Base-by-base conservation (phyloP, 1,140 invertebrate genomes). In the Papilio machaon region DNA sequence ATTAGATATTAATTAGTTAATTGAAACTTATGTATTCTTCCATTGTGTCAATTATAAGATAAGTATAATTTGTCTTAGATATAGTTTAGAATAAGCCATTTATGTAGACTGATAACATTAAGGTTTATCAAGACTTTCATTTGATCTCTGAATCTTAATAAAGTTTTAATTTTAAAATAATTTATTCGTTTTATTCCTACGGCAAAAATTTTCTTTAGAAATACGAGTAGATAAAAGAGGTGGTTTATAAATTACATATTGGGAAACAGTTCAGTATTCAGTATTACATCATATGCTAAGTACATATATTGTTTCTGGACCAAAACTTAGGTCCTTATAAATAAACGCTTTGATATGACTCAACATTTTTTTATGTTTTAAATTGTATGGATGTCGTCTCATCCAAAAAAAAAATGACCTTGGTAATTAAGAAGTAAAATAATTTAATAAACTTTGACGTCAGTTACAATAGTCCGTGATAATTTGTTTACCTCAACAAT, bases 91-190 rank as follows among this genome's bases (percentile, higher is more conserved):
- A 43, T 84, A 85, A 82, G 85, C 83, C 84, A 87, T 83, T 85
- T 85, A 82, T 85, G 82, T 88, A 88, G 91, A 92, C 90, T 93
- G 91, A 91, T 91, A 86, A 81, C 85, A 73, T 88, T 93, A 93
- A 92, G 88, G 83, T 90, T 85, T 84, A 84, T 85, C 86, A 94
- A 91, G 91, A 94, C 92, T 94, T 94, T 94, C 92, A 85, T 92
- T 94, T 94, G 93, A 94, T 94, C 93, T 94, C 93, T 86, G 89
- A 87, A 85, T 91, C 85, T 91, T 89, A 93, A 91, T 93, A 91
- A 93, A 92, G 86, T 87, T 87, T 67, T 60, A 88, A 82, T 83
- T 85, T 83, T 84, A 75, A 43, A 58, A 83, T 54, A 70, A 52
- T 60, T 43, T 35, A 76, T 83, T 81, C 35, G 73, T 86, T 82